Evolutionary conservation across 2,888 invertebrate species (phyloP), one percentile per base, ranked within the genome.

Genomic region (Lasioglossum marginatum): DNA sequence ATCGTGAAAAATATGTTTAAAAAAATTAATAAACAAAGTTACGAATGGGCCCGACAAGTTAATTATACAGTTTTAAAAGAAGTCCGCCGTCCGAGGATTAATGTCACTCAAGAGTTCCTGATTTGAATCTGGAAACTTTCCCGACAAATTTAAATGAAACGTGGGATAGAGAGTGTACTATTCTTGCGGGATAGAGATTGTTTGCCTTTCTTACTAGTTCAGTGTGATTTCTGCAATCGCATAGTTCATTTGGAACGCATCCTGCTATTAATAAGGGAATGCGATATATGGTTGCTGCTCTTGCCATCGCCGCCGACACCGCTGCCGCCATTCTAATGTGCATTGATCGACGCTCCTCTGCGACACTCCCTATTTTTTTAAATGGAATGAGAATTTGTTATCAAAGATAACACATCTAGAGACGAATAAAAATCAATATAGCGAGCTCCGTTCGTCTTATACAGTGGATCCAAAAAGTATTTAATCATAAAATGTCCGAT

Each of bases 191-290:
- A 34, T 16, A 6, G 31, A 19, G 2, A 19, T 63, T 8, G 31
- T 63, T 63, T 16, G 63, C 3, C 6, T 19, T 63, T 63, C 34
- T 63, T 31, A 19, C 37, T 68, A 12, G 10, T 23, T 45, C 72
- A 10, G 48, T 48, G 19, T 34, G 45, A n/a, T 48, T 72, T 57
- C 57, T 45, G 72, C 37, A 37, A 63, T 63, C 19, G 34, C 14
- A 70, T 77, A 57, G n/a, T 77, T 84, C 84, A 84, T 80, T 84
- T 80, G 63, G 16, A 60, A 37, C 77, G 52, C 77, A 76, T 57
- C 52, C 45, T 52, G 57, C 80, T 84, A 77, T 84, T 73, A 73
- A 48, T 73, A 52, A 73, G 31, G 52, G 23, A 45, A 23, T n/a
- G 48, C 23, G 73, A 73, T 68, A 73, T 68, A 37, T 68, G 23